A percentile compares a stretch with the other conserved stretches of the same genome.
Conservation (phyloP, 92 coral and sea anemone species). For the Actinernus sp. region DNA sequence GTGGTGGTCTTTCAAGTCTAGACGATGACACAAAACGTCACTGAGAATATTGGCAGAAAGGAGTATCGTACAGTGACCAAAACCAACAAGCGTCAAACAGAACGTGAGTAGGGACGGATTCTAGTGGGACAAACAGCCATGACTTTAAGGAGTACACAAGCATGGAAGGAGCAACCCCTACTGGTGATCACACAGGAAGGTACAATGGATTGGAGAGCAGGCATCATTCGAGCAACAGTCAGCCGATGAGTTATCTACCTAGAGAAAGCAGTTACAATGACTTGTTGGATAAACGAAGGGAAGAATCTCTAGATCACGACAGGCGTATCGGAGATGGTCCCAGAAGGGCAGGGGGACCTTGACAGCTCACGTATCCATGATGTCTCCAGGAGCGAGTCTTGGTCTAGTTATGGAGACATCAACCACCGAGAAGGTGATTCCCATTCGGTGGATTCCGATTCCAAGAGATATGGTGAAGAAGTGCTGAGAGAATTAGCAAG, state of each 20-base stretch:
- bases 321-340: not conserved
- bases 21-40: too few species aligned
- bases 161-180: too few species aligned
- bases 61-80: too few species aligned
- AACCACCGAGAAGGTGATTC: not conserved
- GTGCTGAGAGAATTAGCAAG: not conserved
- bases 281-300: slow-evolving; percentile 8
- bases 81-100: too few species aligned
- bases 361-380: too few species aligned
- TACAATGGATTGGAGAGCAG: not conserved
- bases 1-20: too few species aligned
- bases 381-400: not conserved
- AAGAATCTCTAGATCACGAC: not conserved
- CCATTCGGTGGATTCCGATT: not conserved
- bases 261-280: slow-evolving; percentile 14
- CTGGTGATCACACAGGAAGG: too few species aligned
- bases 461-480: not conserved
- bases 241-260: slow-evolving; percentile 27
- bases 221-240: slow-evolving; percentile 19
- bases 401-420: not conserved
- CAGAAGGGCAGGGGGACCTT: too few species aligned
- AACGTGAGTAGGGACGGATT: too few species aligned
- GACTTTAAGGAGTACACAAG: too few species aligned
- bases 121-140: too few species aligned
- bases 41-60: too few species aligned